Evolutionary conservation across 2,113 vertebrate genomes (phyloP).

Genomic region (Salvelinus namaycush): DNA sequence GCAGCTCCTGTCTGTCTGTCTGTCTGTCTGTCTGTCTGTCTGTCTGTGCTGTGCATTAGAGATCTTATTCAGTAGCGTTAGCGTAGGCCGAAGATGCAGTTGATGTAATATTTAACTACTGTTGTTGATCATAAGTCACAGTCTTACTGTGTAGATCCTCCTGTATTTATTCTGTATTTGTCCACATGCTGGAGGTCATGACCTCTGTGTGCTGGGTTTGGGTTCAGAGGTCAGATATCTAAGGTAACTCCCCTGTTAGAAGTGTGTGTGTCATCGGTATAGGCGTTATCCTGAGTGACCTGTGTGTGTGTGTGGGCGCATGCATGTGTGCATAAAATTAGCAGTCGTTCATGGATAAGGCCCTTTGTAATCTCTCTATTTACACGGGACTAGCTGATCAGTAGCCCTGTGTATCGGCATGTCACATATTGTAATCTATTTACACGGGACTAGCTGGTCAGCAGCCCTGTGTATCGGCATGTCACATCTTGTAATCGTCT

Average conservation of each 20-base stretch:
- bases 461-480: too few relatives aligned
- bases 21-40: background rate
- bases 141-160: background rate
- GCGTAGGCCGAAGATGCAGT: background rate
- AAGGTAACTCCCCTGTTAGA: background rate
- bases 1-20: conserved; percentile 4
- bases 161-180: background rate
- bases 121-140: background rate
- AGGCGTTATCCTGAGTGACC: background rate
- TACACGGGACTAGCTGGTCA: too few relatives aligned
- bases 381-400: too few relatives aligned
- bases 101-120: background rate
- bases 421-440: too few relatives aligned
- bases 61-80: background rate
- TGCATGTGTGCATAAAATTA: background rate
- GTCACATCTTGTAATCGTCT: background rate
- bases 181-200: background rate
- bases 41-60: background rate
- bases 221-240: background rate
- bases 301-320: conserved; percentile 12
- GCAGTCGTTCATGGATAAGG: background rate
- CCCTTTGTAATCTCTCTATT: background rate
- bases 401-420: too few relatives aligned
- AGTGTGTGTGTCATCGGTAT: background rate
- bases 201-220: background rate